Base-by-base conservation (phyloP, 2,888 invertebrate genomes). In the Neocrepidodera transversa region DNA sequence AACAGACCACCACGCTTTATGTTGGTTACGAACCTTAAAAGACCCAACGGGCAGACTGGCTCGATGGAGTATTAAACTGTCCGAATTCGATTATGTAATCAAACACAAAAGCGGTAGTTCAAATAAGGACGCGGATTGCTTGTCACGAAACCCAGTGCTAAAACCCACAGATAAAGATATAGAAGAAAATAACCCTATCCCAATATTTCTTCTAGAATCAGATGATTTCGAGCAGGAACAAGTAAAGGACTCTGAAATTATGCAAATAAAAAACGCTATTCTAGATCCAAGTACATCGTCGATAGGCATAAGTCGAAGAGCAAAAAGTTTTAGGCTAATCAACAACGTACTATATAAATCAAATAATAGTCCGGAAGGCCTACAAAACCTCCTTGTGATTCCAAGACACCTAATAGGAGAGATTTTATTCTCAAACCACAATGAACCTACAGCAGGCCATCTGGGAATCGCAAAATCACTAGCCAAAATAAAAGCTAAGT, bases 301-400 rank as follows among this genome's bases (percentile, higher is more conserved):
- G 7, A 60, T 67, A 6, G 63, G 60, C n/a, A 6, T 60, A 13
- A 45, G 48, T 26, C 56, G 51, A 58, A 20, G 67, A 35, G 65
- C 65, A 5, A 63, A 58, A 42, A 62, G 66, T 45, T 68, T 61
- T 40, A 30, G 51, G 10, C 13, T 67, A 14, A 45, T 49, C 2
- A 38, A 67, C 20, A 60, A 47, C 1, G 54, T 65, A 1, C 48
- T 68, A 6, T 65, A 67, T 36, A 64, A 61, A 42, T 54, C 14
- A n/a, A n/a, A n/a, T n/a, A 64, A 60, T 47, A 5, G 50, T 7
- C 45, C 18, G 1, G 10, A 26, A 1, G 65, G 66, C 14, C 8
- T n/a, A 14, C 47, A 58, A 8, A 36, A 65, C 23, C 30, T 69
- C n/a, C 35, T 70, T 16, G 65, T 68, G n/a, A 63, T 68, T 8